A percentile compares a stretch with the other conserved stretches of the same genome.
Evolutionary conservation across 2,113 vertebrate genomes (phyloP).

Genomic region (Struthidea cinerea): DNA sequence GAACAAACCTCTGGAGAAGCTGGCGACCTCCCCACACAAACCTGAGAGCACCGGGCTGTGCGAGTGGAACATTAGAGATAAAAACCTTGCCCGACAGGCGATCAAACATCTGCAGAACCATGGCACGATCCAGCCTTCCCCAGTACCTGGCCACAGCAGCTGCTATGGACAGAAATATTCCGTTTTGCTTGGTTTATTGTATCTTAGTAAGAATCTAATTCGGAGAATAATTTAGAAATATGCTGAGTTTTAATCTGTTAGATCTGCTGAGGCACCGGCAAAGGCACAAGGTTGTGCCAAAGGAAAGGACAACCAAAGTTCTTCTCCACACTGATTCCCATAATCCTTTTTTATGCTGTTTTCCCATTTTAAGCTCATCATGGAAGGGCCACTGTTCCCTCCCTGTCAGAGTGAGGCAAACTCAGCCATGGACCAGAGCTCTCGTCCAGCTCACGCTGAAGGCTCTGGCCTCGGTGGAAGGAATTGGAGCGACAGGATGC

Average conservation of each 20-base stretch:
- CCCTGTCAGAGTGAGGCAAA: not conserved
- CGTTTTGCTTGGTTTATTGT: not conserved
- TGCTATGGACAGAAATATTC: not conserved
- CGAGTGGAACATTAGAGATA: not conserved
- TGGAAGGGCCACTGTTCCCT: not conserved
- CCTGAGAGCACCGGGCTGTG: not conserved
- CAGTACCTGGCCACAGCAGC: not conserved
- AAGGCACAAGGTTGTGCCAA: not conserved
- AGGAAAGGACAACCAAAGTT: not conserved
- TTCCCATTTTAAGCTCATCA: not conserved
- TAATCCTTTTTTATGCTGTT: not conserved
- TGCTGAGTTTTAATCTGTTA: not conserved
- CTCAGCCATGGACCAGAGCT: not conserved
- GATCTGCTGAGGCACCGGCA: not conserved
- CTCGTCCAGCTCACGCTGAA: fast-evolving
- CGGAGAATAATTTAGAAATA: not conserved
- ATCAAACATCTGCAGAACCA: not conserved
- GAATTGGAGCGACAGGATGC: not conserved
- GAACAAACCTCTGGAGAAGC: not conserved
- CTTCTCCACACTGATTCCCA: not conserved
- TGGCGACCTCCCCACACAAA: not conserved
- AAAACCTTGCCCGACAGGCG: not conserved
- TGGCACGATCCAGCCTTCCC: not conserved
- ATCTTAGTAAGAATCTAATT: not conserved
- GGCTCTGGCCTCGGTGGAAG: not conserved